Base-by-base conservation (phyloP, 92 coral and sea anemone species). In the Montipora capitata region DNA sequence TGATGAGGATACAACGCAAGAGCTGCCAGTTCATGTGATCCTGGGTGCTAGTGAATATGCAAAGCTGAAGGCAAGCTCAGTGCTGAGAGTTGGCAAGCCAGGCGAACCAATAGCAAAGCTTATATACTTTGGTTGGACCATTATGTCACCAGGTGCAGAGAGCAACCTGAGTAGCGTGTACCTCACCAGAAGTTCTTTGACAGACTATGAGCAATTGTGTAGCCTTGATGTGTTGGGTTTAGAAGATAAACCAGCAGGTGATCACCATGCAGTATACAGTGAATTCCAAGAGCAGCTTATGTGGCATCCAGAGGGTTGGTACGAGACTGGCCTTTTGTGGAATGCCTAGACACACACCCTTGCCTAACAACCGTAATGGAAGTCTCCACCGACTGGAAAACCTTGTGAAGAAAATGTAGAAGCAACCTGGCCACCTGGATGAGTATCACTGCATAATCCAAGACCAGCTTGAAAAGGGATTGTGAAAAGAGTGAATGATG, bases 281-380 rank as follows among this genome's bases (percentile, higher is more conserved):
- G 90, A 84, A 69, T 92, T 88, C 87, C 81, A 83, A 18, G 87
- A 84, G 48, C 90, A 92, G 16, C 86, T 88, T 14, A 58, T 70
- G 14, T 85, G 76, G 48, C 81, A 83, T 72, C 88, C 82, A 3
- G 88, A 81, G 83, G 88, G 86, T 20, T 91, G 88, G 88, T 92
- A 87, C 13, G 94, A 92, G 82, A 92, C 95, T 2, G 90, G 89
- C 7, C 78, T 71, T 51, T 57, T 78, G 85, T 88, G 87, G 92
- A 88, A 88, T 64, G 15, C 74, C 38, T n/a, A 84, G 68, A 9
- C 92, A 83, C 57, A 45, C 74, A 39, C 90, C 78, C 17, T 62
- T 77, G 13, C 72, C 92, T 2, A 77, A 68, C 39, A 82, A 92
- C 68, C 44, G 16, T 8, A 66, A 75, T 70, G 92, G 94, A 61